A percentile compares a stretch with the other conserved stretches of the same genome.
Evolutionary conservation across 2,113 vertebrate species (phyloP).

Genomic region (Scytalopus superciliaris): DNA sequence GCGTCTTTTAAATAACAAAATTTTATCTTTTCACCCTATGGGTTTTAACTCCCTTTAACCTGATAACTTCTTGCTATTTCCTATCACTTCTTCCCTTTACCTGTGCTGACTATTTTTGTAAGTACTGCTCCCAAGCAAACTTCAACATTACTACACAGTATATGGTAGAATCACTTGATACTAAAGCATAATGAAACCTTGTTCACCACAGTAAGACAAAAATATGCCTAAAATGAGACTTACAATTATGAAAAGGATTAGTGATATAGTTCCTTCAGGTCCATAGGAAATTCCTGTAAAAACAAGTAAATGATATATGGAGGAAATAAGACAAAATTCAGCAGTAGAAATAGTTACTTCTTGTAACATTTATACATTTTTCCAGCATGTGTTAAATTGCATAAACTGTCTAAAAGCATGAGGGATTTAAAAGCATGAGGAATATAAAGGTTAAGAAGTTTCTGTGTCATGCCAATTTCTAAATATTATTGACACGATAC

Average conservation of each 20-base stretch:
- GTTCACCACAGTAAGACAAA: background rate
- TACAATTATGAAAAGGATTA: background rate
- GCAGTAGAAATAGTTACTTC: background rate
- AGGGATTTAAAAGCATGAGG: background rate
- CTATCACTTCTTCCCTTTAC: background rate
- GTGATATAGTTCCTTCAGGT: background rate
- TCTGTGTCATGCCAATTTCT: background rate
- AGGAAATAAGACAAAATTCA: background rate
- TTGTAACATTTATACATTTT: background rate
- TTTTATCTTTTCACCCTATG: accelerated
- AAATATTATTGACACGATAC: background rate
- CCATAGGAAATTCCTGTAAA: background rate
- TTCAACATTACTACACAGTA: background rate
- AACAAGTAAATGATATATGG: background rate
- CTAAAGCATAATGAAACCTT: background rate
- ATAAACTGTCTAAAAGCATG: background rate
- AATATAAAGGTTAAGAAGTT: background rate
- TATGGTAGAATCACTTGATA: background rate
- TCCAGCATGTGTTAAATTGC: background rate
- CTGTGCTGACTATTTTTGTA: background rate
- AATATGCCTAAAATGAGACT: background rate
- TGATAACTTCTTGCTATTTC: background rate
- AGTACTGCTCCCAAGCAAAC: background rate
- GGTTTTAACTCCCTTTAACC: background rate
- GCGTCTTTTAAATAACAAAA: background rate